Conservation (phyloP, 2,888 invertebrate genomes). For the Bellardia bayeri region DNA sequence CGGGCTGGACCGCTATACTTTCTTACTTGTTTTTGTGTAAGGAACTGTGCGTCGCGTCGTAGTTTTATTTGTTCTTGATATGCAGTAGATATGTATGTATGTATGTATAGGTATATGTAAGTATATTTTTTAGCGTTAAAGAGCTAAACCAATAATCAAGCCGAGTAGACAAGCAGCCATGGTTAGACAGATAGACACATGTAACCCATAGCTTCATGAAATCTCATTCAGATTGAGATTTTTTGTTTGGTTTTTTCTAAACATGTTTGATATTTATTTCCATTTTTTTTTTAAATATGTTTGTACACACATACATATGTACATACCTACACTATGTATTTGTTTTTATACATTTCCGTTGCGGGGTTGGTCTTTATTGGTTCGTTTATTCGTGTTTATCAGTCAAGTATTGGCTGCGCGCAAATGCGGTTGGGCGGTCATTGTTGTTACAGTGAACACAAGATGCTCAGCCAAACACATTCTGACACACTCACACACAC, state of each 20-base stretch:
- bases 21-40: too few species aligned
- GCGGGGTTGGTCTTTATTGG: conserved; percentile 49
- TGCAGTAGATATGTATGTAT: not conserved
- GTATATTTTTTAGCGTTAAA: not conserved
- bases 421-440: conserved; percentile 69
- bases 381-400: conserved; percentile 38
- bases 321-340: not conserved
- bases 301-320: not conserved
- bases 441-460: conserved; percentile 23
- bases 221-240: not conserved
- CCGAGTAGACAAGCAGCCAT: too few species aligned
- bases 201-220: not conserved
- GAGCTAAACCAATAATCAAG: too few species aligned
- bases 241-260: not conserved
- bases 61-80: too few species aligned
- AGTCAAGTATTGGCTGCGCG: conserved; percentile 47
- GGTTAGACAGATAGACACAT: too few species aligned
- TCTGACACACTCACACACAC: not conserved
- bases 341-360: conserved; percentile 16
- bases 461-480: conserved; percentile 2
- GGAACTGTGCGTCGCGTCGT: too few species aligned
- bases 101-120: not conserved
- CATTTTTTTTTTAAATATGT: not conserved
- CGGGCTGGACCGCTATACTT: too few species aligned
- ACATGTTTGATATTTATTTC: not conserved